A percentile compares a stretch with the other conserved stretches of the same genome.
Evolutionary conservation across 2,797 vertebrate species (phyloP).

Genomic region (Poecilia gillii): DNA sequence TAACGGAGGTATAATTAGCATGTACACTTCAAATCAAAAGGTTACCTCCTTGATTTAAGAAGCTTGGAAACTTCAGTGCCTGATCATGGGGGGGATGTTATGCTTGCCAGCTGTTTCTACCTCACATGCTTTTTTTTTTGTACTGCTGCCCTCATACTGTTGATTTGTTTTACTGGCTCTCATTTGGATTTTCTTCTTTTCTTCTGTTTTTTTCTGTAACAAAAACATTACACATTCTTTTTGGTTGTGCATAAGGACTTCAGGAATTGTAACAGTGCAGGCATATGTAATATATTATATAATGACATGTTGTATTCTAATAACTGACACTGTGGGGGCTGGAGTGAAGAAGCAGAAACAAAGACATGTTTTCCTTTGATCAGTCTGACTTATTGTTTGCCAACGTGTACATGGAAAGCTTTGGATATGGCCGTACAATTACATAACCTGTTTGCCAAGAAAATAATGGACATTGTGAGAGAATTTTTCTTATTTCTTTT

Average conservation of each 20-base stretch:
- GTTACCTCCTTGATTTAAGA: slow-evolving; percentile 30
- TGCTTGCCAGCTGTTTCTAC: slow-evolving; percentile 22
- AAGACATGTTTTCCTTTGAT: slow-evolving; percentile 74
- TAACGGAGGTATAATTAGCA: slow-evolving; percentile 15
- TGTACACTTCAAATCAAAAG: slow-evolving; percentile 35
- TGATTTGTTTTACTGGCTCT: slow-evolving; percentile 46
- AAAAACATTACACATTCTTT: slow-evolving; percentile 61
- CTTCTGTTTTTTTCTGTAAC: slow-evolving; percentile 49
- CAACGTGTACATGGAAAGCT: slow-evolving; percentile 64
- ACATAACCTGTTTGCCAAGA: slow-evolving; percentile 66
- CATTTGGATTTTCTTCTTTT: slow-evolving; percentile 30
- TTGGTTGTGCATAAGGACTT: slow-evolving; percentile 44
- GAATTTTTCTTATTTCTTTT: slow-evolving; percentile 37
- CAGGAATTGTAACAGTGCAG: slow-evolving; percentile 64
- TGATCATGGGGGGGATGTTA: slow-evolving; percentile 39
- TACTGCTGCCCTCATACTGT: background rate
- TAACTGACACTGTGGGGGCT: slow-evolving; percentile 77
- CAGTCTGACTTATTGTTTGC: slow-evolving; percentile 74
- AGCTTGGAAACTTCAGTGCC: slow-evolving; percentile 12
- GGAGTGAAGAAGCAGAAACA: slow-evolving; percentile 72
- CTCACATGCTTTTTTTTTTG: slow-evolving; percentile 19
- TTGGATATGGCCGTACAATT: slow-evolving; percentile 63
- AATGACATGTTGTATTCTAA: slow-evolving; percentile 77
- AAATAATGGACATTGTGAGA: slow-evolving; percentile 38
- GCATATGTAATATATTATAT: slow-evolving; percentile 77